Percentiles rank a stretch among this genome's conserved stretches.
phyloP scores from a whole-genome alignment of 2,797 vertebrate species.

The Eulemur coronatus region DNA sequence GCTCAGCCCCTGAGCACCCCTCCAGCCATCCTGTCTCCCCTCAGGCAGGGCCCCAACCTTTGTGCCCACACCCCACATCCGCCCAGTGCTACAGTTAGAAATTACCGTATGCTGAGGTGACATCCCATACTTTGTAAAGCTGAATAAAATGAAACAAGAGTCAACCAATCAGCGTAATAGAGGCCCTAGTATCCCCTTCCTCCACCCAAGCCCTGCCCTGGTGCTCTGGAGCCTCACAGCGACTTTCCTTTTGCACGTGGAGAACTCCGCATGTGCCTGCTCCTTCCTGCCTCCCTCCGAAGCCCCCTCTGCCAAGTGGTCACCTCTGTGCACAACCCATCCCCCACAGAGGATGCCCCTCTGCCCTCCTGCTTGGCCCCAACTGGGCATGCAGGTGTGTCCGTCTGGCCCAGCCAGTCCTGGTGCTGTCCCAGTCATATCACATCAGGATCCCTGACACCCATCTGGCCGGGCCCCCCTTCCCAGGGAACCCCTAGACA shows the following conservation, averaged over 20 bases:
- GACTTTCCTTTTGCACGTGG: neutral
- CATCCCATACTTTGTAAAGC: neutral
- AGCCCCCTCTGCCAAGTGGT: neutral
- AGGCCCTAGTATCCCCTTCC: neutral
- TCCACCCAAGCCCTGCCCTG: neutral
- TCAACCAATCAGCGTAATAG: neutral
- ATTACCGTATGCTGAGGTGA: neutral
- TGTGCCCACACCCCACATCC: neutral
- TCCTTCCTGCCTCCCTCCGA: neutral
- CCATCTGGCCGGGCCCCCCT: neutral
- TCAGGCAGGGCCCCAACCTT: neutral
- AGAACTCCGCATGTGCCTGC: neutral
- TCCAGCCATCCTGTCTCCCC: neutral
- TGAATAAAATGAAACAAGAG: constrained; percentile 31
- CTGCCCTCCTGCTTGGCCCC: neutral
- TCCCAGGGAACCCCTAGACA: neutral
- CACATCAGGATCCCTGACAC: neutral
- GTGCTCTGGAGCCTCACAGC: neutral
- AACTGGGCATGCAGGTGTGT: neutral
- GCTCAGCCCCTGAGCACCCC: neutral
- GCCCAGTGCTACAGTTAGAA: neutral
- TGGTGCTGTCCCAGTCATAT: neutral
- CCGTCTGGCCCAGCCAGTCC: neutral
- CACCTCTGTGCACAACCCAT: neutral
- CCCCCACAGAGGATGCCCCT: neutral